Evolutionary conservation across 2,113 vertebrate species (phyloP).

Genomic region (Patagioenas fasciata): DNA sequence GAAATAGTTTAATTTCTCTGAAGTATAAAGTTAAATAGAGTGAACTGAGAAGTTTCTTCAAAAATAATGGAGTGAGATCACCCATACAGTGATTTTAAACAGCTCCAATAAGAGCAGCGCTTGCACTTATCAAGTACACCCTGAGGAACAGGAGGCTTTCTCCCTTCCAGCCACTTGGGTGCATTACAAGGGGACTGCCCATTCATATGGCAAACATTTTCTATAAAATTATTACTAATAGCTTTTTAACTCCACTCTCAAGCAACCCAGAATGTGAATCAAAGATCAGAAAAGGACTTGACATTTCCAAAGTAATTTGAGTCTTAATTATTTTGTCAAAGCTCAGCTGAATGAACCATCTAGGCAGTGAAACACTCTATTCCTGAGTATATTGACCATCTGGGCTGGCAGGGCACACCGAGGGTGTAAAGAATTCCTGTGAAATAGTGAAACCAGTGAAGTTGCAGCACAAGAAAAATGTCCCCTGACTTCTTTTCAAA

Average conservation of each 20-base stretch:
- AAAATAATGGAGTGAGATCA: slow-evolving; percentile 56
- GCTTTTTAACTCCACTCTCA: background rate
- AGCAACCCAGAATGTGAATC: background rate
- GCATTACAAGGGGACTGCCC: background rate
- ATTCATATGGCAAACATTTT: background rate
- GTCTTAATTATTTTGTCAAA: background rate
- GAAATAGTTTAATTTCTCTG: slow-evolving; percentile 20
- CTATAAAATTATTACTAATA: background rate
- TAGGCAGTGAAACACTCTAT: background rate
- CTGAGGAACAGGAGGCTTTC: background rate
- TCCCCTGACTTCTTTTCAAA: background rate
- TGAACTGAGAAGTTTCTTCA: slow-evolving; percentile 2
- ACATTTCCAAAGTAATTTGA: background rate
- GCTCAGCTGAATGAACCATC: background rate
- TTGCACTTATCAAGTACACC: background rate
- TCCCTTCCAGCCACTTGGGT: background rate
- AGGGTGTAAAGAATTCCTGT: background rate
- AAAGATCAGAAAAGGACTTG: background rate
- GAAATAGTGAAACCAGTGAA: background rate
- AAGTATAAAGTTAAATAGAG: slow-evolving; percentile 57
- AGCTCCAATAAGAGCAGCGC: background rate
- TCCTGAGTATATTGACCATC: background rate
- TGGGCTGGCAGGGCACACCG: background rate
- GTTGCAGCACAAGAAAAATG: background rate
- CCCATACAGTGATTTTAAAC: background rate